Evolutionary conservation across 2,113 vertebrate genomes (phyloP).

Genomic region (Perognathus longimembris): DNA sequence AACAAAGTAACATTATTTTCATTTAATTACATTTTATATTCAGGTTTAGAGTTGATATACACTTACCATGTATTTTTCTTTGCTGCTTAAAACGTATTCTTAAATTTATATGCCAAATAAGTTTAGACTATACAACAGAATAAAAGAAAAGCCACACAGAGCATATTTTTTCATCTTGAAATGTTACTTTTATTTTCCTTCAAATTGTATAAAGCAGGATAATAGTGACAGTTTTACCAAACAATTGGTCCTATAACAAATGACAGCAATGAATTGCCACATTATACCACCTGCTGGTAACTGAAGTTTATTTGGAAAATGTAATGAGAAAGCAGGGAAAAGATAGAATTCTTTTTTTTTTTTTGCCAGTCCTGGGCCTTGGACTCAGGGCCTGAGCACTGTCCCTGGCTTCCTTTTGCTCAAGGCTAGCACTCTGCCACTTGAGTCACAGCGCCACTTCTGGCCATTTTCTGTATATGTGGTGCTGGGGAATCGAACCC

Average conservation of each 20-base stretch:
- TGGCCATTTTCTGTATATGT: too few relatives aligned
- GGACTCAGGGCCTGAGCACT: too few relatives aligned
- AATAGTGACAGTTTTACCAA: conserved; percentile 37
- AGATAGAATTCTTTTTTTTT: too few relatives aligned
- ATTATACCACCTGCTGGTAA: not conserved
- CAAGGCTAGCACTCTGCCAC: too few relatives aligned
- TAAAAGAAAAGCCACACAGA: conserved; percentile 9
- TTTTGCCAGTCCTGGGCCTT: too few relatives aligned
- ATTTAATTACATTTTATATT: conserved; percentile 5
- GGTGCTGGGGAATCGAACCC: too few relatives aligned
- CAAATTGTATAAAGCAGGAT: conserved; percentile 8
- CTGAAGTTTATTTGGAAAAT: conserved; percentile 56
- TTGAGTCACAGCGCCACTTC: too few relatives aligned
- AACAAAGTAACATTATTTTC: not conserved
- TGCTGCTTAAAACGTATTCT: conserved; percentile 44
- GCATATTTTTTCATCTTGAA: conserved; percentile 19
- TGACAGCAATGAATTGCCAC: not conserved
- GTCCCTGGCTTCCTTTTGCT: too few relatives aligned
- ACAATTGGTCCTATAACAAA: conserved; percentile 48
- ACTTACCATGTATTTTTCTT: conserved; percentile 31
- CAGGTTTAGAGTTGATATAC: not conserved
- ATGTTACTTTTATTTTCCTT: conserved; percentile 60
- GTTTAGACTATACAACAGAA: conserved; percentile 20
- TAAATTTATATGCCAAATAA: conserved; percentile 18
- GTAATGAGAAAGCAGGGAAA: conserved; percentile 45